phyloP scores from a whole-genome alignment of 2,797 vertebrate genomes.

The Esox masquinongy region DNA sequence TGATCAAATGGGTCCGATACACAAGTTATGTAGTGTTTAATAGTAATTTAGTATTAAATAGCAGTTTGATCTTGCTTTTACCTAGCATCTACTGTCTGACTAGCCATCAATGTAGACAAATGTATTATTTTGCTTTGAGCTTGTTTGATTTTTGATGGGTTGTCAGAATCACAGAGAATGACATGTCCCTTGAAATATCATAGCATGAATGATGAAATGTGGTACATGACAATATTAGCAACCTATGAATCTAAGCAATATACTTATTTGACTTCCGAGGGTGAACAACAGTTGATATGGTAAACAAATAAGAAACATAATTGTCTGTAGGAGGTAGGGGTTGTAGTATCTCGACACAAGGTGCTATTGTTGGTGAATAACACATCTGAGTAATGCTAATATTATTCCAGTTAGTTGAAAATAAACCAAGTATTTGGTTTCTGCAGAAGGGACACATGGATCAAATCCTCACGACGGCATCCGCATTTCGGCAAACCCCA shows the following conservation, averaged over 20 bases:
- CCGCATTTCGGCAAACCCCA: slow-evolving; percentile 52
- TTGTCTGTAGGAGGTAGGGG: background rate
- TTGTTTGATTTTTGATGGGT: background rate
- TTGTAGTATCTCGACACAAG: slow-evolving; percentile 15
- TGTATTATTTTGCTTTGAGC: background rate
- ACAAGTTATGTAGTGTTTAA: background rate
- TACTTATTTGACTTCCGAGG: background rate
- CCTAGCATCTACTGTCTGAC: background rate
- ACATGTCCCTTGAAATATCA: background rate
- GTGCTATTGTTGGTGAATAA: slow-evolving; percentile 24
- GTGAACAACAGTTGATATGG: background rate
- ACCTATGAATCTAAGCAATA: background rate
- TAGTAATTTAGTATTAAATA: background rate
- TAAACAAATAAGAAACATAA: background rate
- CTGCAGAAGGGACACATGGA: slow-evolving; percentile 34
- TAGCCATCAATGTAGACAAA: background rate
- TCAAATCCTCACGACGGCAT: slow-evolving; percentile 56
- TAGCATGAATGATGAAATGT: background rate
- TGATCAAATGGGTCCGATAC: background rate
- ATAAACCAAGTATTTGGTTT: slow-evolving; percentile 25
- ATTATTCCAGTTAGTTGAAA: slow-evolving; percentile 13
- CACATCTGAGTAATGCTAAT: slow-evolving; percentile 11
- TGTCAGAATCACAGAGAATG: background rate
- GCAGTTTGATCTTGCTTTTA: background rate
- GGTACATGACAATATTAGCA: background rate